Percentiles rank a stretch among this genome's conserved stretches.
These are phyloP conservation scores for Caenorhabditis uteleia DNA, from an alignment of 2,888 invertebrate genomes.

Conservation along the genomic window DNA sequence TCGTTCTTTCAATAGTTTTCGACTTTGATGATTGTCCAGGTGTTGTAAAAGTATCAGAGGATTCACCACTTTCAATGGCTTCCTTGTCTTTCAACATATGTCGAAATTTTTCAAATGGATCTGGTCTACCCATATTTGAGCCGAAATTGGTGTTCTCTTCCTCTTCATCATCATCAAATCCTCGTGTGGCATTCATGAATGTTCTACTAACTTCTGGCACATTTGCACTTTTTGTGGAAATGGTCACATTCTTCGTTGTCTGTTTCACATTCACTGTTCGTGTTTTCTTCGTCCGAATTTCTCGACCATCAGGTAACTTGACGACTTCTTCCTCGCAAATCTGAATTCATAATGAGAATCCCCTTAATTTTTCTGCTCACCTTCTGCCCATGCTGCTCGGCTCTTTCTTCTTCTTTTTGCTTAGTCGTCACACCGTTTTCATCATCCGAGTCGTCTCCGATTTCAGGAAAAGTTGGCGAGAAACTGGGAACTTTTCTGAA, in stretches of 20 bases:
- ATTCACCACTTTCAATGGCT: conserved; percentile 7
- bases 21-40: conserved; percentile 54
- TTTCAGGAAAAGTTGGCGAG: conserved; percentile 54
- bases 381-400: conserved; percentile 63
- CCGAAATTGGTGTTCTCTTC: conserved; percentile 53
- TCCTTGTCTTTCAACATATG: conserved; percentile 32
- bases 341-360: no score
- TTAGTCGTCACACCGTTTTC: conserved; percentile 61
- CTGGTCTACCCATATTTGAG: conserved; percentile 1
- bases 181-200: conserved; percentile 52
- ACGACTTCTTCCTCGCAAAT: conserved; percentile 65
- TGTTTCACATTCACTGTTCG: conserved; percentile 60
- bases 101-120: conserved; percentile 38
- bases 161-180: conserved; percentile 58
- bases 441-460: conserved; percentile 61
- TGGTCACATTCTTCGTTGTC: conserved; percentile 60
- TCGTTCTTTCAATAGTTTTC: conserved; percentile 61
- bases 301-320: conserved; percentile 58
- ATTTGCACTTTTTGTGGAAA: conserved; percentile 58
- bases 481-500: conserved; percentile 64
- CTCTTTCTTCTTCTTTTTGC: conserved; percentile 62
- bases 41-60: conserved; percentile 10
- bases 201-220: conserved; percentile 47
- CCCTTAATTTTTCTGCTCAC: no score
- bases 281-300: conserved; percentile 61